phyloP scores from a whole-genome alignment of 2,888 invertebrate species.

The Cryptosula pallasiana region DNA sequence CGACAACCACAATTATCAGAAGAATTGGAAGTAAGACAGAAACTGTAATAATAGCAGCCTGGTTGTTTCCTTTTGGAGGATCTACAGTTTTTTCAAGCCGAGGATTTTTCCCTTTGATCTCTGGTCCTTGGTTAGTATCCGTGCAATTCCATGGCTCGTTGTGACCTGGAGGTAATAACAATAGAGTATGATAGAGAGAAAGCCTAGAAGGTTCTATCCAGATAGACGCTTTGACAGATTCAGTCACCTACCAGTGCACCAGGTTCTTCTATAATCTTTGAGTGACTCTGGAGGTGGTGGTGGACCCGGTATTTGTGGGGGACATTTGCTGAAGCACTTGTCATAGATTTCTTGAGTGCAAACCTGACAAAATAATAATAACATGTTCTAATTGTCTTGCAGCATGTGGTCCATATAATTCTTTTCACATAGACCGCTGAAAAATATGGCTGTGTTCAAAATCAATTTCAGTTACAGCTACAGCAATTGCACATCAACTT shows the following conservation, averaged over 20 bases:
- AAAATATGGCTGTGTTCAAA: too few relatives aligned
- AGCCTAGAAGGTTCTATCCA: too few relatives aligned
- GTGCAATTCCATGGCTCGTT: background rate
- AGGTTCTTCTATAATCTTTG: background rate
- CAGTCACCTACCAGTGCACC: constrained; percentile 6
- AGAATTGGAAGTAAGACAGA: background rate
- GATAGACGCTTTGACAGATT: too few relatives aligned
- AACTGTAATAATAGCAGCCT: background rate
- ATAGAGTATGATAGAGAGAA: too few relatives aligned
- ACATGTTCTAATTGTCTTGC: too few relatives aligned
- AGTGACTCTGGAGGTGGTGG: constrained; percentile 13
- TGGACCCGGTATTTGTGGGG: constrained; percentile 4
- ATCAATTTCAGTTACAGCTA: too few relatives aligned
- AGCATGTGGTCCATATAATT: too few relatives aligned
- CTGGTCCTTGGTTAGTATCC: background rate
- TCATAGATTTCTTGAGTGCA: constrained; percentile 14
- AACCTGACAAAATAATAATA: background rate
- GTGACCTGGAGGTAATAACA: background rate
- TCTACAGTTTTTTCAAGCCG: background rate
- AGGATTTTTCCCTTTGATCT: background rate
- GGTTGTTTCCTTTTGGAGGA: background rate
- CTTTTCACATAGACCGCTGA: too few relatives aligned
- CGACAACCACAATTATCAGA: background rate
- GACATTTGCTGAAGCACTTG: constrained; percentile 16
- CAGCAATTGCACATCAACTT: too few relatives aligned